These are phyloP conservation scores for Plagodis pulveraria DNA, from an alignment of 2,888 invertebrate species.

Conservation along the genomic window DNA sequence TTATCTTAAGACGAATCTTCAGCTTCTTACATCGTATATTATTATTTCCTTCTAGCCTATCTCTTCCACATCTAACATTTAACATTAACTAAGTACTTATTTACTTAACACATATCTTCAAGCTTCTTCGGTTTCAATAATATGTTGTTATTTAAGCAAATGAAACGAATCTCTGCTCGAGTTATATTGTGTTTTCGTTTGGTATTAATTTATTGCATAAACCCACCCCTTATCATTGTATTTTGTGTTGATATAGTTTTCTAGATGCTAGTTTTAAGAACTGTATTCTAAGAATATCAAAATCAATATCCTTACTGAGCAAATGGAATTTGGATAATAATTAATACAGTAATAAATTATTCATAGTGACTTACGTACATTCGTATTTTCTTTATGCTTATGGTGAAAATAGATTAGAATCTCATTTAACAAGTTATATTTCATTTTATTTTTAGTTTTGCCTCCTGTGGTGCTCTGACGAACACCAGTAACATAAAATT, in stretches of 20 bases:
- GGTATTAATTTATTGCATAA: conserved; percentile 60
- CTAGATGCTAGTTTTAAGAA: conserved; percentile 35
- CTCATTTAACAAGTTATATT: conserved; percentile 29
- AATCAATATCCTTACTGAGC: conserved; percentile 10
- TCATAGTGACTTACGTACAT: conserved; percentile 20
- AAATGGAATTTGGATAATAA: conserved; percentile 20
- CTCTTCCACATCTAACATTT: conserved; percentile 9
- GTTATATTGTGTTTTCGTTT: conserved; percentile 39
- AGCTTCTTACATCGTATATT: conserved; percentile 10
- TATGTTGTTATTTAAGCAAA: conserved; percentile 16
- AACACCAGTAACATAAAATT: conserved; percentile 48
- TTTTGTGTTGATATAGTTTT: conserved; percentile 39
- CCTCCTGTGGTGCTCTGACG: conserved; percentile 79
- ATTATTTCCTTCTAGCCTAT: not conserved
- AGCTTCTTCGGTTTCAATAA: conserved; percentile 7
- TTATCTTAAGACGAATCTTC: conserved; percentile 8
- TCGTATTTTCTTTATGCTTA: conserved; percentile 29
- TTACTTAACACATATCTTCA: conserved; percentile 15
- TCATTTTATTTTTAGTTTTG: conserved; percentile 76
- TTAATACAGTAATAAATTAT: conserved; percentile 34
- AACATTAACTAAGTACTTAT: not conserved
- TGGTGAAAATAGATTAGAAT: not conserved
- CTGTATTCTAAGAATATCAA: conserved; percentile 24
- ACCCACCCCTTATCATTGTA: conserved; percentile 71
- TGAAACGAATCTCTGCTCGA: conserved; percentile 73